Conservation (phyloP, 2,797 vertebrate genomes). For the Antennarius maculatus region DNA sequence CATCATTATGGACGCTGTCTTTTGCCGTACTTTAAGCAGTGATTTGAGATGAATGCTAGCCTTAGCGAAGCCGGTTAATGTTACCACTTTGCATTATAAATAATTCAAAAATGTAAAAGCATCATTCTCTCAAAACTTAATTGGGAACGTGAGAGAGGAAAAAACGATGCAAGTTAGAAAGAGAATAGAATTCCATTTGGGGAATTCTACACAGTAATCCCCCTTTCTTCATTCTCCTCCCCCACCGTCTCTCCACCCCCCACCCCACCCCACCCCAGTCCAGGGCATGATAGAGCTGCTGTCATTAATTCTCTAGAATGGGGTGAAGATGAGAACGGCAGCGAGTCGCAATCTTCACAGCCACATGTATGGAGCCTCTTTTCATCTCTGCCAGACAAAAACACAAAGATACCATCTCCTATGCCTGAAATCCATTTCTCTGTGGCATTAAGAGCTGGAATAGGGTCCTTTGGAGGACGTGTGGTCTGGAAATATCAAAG, state of each 20-base stretch:
- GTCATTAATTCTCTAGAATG: constrained; percentile 76
- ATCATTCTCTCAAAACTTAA: too few species aligned
- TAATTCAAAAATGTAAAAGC: constrained; percentile 8
- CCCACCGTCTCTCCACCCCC: constrained; percentile 31
- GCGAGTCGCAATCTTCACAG: constrained; percentile 66
- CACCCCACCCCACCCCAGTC: too few species aligned
- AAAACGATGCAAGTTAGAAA: constrained; percentile 17
- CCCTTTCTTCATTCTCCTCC: constrained; percentile 33
- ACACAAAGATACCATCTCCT: constrained; percentile 73
- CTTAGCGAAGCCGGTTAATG: not conserved
- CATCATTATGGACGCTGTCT: too few species aligned
- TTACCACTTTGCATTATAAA: constrained; percentile 4
- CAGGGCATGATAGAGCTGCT: constrained; percentile 59
- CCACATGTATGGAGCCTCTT: constrained; percentile 54
- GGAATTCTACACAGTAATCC: constrained; percentile 51
- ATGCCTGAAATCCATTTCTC: constrained; percentile 77
- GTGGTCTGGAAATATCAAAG: constrained; percentile 46
- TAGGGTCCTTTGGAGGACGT: constrained; percentile 54
- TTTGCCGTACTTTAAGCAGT: not conserved
- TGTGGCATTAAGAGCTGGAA: constrained; percentile 71
- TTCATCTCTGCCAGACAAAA: constrained; percentile 66
- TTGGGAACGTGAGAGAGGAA: not conserved
- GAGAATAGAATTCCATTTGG: constrained; percentile 48
- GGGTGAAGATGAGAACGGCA: constrained; percentile 65
- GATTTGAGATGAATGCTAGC: not conserved